Evolutionary conservation across 2,797 vertebrate genomes (phyloP).

Genomic region (Strix occidentalis): DNA sequence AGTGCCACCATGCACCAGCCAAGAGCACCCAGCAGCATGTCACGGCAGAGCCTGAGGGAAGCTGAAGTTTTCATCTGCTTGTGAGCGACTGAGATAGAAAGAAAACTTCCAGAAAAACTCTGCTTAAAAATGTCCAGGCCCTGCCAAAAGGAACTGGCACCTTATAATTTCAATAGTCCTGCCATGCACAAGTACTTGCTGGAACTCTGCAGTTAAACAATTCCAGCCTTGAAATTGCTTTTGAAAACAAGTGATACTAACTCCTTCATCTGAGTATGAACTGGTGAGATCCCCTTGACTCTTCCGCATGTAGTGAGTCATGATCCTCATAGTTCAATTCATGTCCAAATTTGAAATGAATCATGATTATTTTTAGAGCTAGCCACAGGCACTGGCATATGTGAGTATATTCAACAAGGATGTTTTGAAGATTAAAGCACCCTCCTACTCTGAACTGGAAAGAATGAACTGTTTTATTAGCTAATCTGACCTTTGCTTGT

Average conservation of each 20-base stretch:
- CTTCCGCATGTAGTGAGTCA: background rate
- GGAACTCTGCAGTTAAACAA: background rate
- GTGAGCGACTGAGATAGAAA: background rate
- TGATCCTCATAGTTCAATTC: background rate
- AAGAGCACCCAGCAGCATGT: background rate
- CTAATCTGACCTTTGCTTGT: background rate
- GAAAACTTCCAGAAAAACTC: background rate
- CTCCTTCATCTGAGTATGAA: background rate
- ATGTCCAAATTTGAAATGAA: background rate
- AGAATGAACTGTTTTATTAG: constrained; percentile 27
- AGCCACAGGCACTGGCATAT: background rate
- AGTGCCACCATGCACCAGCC: accelerated
- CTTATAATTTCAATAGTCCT: background rate
- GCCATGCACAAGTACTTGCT: background rate
- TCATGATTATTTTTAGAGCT: constrained; percentile 13
- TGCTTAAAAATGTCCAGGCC: background rate
- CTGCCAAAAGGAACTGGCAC: background rate
- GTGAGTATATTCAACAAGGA: background rate
- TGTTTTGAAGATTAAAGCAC: background rate
- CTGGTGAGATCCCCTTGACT: background rate
- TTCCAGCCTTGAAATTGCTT: background rate
- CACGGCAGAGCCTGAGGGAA: accelerated
- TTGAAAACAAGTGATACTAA: background rate
- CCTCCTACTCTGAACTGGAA: background rate
- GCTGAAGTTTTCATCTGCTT: background rate